A percentile compares a stretch with the other conserved stretches of the same genome.
Evolutionary conservation across 2,797 vertebrate genomes (phyloP).

Genomic region (Xiphophorus birchmanni): DNA sequence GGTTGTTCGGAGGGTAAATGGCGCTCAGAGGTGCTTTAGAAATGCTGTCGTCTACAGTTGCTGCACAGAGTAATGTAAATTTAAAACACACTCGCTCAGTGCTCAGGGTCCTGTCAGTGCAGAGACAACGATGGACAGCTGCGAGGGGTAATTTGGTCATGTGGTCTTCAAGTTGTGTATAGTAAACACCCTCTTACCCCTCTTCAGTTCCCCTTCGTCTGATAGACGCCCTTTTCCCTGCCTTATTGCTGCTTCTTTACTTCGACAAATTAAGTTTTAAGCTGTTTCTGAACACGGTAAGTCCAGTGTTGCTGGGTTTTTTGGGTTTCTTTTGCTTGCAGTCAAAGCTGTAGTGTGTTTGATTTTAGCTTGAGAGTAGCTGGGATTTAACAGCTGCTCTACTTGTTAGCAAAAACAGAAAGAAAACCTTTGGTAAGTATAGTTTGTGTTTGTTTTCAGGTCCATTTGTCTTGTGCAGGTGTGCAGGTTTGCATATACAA

Average conservation of each 20-base stretch:
- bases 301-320: background rate
- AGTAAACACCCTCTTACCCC: conserved; percentile 62
- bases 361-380: conserved; percentile 4
- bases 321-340: background rate
- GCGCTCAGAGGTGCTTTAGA: conserved; percentile 41
- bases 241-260: conserved; percentile 11
- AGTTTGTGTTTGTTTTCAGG: conserved; percentile 24
- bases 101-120: conserved; percentile 58
- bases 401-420: background rate
- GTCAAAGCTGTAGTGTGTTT: background rate
- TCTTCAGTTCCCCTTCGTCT: conserved; percentile 56
- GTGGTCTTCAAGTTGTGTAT: conserved; percentile 51
- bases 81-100: conserved; percentile 44
- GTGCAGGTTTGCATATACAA: conserved; percentile 16
- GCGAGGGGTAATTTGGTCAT: conserved; percentile 66
- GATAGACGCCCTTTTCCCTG: conserved; percentile 42
- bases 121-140: conserved; percentile 69
- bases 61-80: conserved; percentile 43
- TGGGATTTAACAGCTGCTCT: conserved; percentile 14
- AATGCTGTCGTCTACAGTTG: conserved; percentile 54
- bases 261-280: background rate
- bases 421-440: background rate
- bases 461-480: conserved; percentile 33
- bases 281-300: conserved; percentile 18
- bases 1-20: conserved; percentile 40